Evolutionary conservation across 2,797 vertebrate genomes (phyloP).

Genomic region (Somateria mollissima): DNA sequence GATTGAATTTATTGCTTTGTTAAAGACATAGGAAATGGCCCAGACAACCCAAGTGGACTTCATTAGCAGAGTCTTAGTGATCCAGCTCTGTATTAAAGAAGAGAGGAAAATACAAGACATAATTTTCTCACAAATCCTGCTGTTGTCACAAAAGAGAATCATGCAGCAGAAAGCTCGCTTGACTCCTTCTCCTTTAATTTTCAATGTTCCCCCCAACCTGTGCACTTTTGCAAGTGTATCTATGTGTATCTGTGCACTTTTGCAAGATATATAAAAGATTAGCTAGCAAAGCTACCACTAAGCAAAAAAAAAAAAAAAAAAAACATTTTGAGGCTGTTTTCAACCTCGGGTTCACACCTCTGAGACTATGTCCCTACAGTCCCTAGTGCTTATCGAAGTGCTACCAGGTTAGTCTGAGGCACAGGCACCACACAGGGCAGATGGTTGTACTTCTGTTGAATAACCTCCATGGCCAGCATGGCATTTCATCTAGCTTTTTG

Average conservation of each 20-base stretch:
- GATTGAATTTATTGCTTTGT: constrained; percentile 9
- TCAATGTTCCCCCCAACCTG: background rate
- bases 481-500: background rate
- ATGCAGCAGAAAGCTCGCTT: background rate
- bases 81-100: background rate
- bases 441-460: background rate
- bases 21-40: background rate
- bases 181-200: background rate
- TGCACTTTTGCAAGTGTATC: background rate
- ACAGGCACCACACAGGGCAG: background rate
- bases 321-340: background rate
- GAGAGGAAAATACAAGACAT: background rate
- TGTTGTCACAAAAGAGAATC: background rate
- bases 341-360: background rate
- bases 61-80: constrained; percentile 1
- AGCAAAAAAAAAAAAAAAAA: background rate
- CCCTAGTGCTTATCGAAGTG: background rate
- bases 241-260: background rate
- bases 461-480: background rate
- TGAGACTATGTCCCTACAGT: background rate
- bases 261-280: background rate
- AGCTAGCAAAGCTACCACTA: background rate
- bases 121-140: background rate
- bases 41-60: background rate
- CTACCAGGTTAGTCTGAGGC: background rate